phyloP scores from a whole-genome alignment of 2,888 invertebrate species.

The Brachylomia viminalis region DNA sequence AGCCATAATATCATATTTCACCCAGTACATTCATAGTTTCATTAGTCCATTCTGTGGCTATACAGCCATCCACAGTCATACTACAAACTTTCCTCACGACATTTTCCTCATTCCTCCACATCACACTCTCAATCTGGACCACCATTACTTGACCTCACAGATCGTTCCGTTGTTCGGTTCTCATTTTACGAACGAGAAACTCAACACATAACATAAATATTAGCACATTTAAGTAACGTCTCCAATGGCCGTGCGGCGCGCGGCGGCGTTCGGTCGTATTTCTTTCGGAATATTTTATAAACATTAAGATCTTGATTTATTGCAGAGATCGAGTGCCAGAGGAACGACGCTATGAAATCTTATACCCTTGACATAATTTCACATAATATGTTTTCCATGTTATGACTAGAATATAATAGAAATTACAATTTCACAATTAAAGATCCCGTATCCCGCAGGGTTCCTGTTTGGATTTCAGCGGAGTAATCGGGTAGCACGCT shows the following conservation, averaged over 20 bases:
- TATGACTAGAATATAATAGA: not conserved
- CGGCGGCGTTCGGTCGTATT: constrained; percentile 34
- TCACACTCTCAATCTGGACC: no score
- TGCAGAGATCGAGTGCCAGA: constrained; percentile 16
- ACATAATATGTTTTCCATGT: not conserved
- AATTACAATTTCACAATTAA: not conserved
- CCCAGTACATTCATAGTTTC: no score
- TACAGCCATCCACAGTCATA: no score
- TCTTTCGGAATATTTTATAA: constrained; percentile 53
- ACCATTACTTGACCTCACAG: not conserved
- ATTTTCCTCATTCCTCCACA: no score
- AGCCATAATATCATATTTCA: no score
- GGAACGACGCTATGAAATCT: constrained; percentile 5
- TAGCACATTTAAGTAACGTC: not conserved
- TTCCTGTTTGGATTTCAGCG: not conserved
- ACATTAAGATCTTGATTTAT: constrained; percentile 47
- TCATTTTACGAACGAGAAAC: not conserved
- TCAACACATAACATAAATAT: constrained; percentile 11
- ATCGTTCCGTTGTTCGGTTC: no score
- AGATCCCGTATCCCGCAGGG: no score
- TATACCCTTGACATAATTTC: constrained; percentile 30
- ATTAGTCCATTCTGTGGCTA: no score
- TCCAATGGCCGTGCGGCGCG: not conserved
- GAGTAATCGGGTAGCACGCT: not conserved
- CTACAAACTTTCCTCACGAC: no score